Evolutionary conservation across 1,140 invertebrate genomes (phyloP).

Genomic region (Drosophila kepulauana): DNA sequence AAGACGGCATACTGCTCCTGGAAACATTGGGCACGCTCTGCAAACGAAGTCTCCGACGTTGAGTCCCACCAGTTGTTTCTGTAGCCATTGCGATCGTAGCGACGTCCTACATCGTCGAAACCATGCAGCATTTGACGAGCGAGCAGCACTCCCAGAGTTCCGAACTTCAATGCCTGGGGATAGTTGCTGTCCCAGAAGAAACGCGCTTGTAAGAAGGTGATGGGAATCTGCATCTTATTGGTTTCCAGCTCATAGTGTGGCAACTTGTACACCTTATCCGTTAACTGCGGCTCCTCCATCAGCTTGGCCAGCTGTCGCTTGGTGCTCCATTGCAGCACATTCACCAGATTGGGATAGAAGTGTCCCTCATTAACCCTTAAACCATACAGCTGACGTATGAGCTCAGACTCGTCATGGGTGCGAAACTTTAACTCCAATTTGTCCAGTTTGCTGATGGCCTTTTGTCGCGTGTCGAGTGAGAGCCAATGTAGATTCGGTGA

Average conservation of each 20-base stretch:
- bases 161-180: slow-evolving; percentile 96
- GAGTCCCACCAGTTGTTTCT: slow-evolving; percentile 99
- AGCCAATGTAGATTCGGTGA: slow-evolving; percentile 90
- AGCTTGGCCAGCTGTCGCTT: slow-evolving; percentile 93
- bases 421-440: slow-evolving; percentile 94
- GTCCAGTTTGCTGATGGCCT: slow-evolving; percentile 93
- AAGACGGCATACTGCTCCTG: slow-evolving; percentile 92
- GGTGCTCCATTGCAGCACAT: slow-evolving; percentile 91
- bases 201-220: slow-evolving; percentile 96
- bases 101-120: slow-evolving; percentile 97
- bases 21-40: slow-evolving; percentile 94
- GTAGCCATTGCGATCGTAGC: slow-evolving; percentile 97
- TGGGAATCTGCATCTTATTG: slow-evolving; percentile 98
- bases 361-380: slow-evolving; percentile 91
- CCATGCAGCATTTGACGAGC: slow-evolving; percentile 97
- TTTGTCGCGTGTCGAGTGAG: slow-evolving; percentile 91
- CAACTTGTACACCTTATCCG: slow-evolving; percentile 85
- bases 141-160: slow-evolving; percentile 97
- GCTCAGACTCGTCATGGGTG: slow-evolving; percentile 92
- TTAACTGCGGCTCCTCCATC: slow-evolving; percentile 93
- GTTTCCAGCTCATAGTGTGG: slow-evolving; percentile 95
- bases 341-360: slow-evolving; percentile 96
- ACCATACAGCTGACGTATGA: slow-evolving; percentile 91
- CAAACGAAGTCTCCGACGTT: slow-evolving; percentile 94
- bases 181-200: slow-evolving; percentile 95